phyloP scores from a whole-genome alignment of 2,888 invertebrate species.

The Drosophila robusta region DNA sequence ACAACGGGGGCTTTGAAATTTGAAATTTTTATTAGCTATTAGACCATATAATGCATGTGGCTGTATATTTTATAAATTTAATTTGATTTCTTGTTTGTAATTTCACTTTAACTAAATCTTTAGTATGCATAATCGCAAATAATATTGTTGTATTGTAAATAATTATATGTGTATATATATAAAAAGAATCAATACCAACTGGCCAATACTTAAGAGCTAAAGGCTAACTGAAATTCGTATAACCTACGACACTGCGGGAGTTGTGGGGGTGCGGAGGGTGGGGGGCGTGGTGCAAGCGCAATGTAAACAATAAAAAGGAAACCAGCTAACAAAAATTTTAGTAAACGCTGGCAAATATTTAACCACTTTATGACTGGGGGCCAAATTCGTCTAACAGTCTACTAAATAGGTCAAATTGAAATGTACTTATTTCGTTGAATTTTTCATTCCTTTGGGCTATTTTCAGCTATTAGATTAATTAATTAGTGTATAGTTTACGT shows the following conservation, averaged over 20 bases:
- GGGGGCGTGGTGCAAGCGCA: constrained; percentile 38
- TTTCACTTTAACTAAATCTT: constrained; percentile 63
- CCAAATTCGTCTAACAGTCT: constrained; percentile 65
- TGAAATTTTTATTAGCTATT: constrained; percentile 77
- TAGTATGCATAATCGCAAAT: constrained; percentile 44
- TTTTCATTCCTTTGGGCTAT: constrained; percentile 48
- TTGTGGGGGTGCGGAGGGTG: constrained; percentile 1
- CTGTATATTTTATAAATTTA: constrained; percentile 51
- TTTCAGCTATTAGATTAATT: constrained; percentile 60
- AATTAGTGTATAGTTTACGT: constrained; percentile 57
- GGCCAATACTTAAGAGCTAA: constrained; percentile 65
- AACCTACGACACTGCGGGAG: constrained; percentile 62
- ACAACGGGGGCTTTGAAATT: constrained; percentile 48
- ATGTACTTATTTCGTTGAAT: constrained; percentile 24
- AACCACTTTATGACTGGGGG: constrained; percentile 32
- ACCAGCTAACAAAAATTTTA: constrained; percentile 40
- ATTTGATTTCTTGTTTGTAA: constrained; percentile 64
- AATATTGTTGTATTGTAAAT: constrained; percentile 25
- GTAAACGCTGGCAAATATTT: constrained; percentile 59
- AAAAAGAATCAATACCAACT: constrained; percentile 56
- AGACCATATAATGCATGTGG: constrained; percentile 62
- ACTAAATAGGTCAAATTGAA: constrained; percentile 38
- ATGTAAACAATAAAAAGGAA: constrained; percentile 57
- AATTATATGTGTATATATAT: constrained; percentile 10
- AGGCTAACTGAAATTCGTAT: constrained; percentile 74